Evolutionary conservation across 2,113 vertebrate genomes (phyloP), one percentile per base, ranked within the genome.

Genomic region (Actenoides lindsayi): DNA sequence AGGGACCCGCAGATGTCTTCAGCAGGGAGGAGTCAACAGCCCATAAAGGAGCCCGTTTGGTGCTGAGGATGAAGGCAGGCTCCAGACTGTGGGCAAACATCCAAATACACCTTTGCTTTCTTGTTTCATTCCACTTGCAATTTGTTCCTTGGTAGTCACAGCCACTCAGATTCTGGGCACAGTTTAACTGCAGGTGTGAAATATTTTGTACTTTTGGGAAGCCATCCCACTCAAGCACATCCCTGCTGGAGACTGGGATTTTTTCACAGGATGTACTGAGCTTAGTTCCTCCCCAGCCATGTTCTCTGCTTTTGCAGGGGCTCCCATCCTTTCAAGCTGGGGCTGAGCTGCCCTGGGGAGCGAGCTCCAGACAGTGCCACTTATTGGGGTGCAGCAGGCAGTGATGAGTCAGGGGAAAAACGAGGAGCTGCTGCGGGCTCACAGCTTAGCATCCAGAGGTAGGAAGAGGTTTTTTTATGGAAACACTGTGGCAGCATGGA

Each of bases 361-460:
- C 0, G 2, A 51, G 19, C 21, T 67, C 31, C 50, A 23, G 46
- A 3, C 14, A 11, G n/a, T 30, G 63, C 57, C 18, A 2, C 8
- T 13, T 16, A 1, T 2, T 0, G 4, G 2, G 18, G 4, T 46
- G 39, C 56, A 50, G 53, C 48, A 13, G 80, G 62, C 15, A 50
- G 39, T 6, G 9, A 37, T 76, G 35, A n/a, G 28, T 31, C 9
- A 1, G 31, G 33, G 25, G 48, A 68, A 24, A 41, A 21, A 35
- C 44, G 21, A 23, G n/a, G 16, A 92, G 62, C 27, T 80, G 63
- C 56, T 39, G 19, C 8, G 59, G 20, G 16, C 35, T 62, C 73
- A 9, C 50, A 39, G 42, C 13, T 57, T 23, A 19, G 44, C 68
- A 31, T 39, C 27, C 41, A 15, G 4, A 14, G 7, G 19, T 5